Evolutionary conservation across 2,888 invertebrate genomes (phyloP).

Genomic region (Barypeithes pellucidus): DNA sequence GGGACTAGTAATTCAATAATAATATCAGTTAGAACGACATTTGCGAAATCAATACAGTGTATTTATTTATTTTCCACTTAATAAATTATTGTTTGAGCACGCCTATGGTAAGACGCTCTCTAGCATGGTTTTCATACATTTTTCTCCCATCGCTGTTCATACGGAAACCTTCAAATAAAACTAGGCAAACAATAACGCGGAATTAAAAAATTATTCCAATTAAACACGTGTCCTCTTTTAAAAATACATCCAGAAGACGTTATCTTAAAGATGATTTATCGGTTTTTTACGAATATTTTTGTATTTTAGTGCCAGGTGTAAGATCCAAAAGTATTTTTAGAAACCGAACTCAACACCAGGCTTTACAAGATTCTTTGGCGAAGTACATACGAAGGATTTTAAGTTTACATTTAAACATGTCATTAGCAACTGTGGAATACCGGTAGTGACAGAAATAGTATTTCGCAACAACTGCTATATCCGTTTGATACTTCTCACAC

Average conservation of each 20-base stretch:
- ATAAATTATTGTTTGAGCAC: too few species aligned
- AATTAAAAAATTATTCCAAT: too few species aligned
- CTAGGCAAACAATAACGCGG: too few species aligned
- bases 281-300: slow-evolving; percentile 22
- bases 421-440: slow-evolving; percentile 28
- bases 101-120: too few species aligned
- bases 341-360: background rate
- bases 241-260: background rate
- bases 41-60: too few species aligned
- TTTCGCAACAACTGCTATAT: slow-evolving; percentile 48
- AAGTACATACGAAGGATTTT: slow-evolving; percentile 8
- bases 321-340: slow-evolving; percentile 29
- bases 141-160: too few species aligned
- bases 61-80: too few species aligned
- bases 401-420: slow-evolving; percentile 25
- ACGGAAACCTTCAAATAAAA: too few species aligned
- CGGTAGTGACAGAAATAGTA: slow-evolving; percentile 45
- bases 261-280: slow-evolving; percentile 22
- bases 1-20: too few species aligned
- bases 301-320: slow-evolving; percentile 27
- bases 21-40: too few species aligned
- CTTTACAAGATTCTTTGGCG: slow-evolving; percentile 9
- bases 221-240: background rate
- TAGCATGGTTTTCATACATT: too few species aligned
- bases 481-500: slow-evolving; percentile 36